phyloP scores from a whole-genome alignment of 2,113 vertebrate genomes.

The Spheniscus mendiculus region DNA sequence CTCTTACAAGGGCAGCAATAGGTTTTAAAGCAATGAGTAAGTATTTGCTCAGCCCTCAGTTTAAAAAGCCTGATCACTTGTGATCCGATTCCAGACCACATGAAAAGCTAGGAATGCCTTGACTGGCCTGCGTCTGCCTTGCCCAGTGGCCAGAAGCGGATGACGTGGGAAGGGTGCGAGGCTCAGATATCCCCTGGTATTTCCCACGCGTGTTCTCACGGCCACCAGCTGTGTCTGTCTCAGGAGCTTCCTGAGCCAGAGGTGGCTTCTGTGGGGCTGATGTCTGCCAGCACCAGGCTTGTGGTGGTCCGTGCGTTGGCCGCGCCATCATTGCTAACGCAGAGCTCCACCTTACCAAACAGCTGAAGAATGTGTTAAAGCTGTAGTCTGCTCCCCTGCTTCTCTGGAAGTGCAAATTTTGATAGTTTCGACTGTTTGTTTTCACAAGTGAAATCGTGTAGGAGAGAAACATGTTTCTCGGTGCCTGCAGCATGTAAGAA shows the following conservation, averaged over 20 bases:
- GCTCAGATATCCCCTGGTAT: background rate
- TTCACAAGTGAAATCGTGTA: background rate
- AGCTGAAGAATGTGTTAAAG: background rate
- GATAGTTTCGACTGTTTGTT: background rate
- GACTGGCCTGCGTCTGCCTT: background rate
- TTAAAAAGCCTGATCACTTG: background rate
- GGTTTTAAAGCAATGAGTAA: background rate
- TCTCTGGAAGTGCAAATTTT: background rate
- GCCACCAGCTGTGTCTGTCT: background rate
- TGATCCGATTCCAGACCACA: background rate
- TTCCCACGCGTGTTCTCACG: background rate
- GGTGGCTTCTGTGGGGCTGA: background rate
- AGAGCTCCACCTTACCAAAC: background rate
- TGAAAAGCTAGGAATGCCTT: background rate
- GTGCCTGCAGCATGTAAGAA: background rate
- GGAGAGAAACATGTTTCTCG: background rate
- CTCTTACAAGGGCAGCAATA: background rate
- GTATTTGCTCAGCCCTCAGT: background rate
- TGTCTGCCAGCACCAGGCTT: background rate
- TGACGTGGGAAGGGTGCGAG: background rate
- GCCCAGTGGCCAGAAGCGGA: background rate
- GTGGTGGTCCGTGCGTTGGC: rapidly evolving
- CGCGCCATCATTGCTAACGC: rapidly evolving
- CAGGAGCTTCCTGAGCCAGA: background rate
- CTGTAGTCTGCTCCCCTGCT: background rate